Base-by-base conservation (phyloP, 2,888 invertebrate genomes). In the Acleris cristana region DNA sequence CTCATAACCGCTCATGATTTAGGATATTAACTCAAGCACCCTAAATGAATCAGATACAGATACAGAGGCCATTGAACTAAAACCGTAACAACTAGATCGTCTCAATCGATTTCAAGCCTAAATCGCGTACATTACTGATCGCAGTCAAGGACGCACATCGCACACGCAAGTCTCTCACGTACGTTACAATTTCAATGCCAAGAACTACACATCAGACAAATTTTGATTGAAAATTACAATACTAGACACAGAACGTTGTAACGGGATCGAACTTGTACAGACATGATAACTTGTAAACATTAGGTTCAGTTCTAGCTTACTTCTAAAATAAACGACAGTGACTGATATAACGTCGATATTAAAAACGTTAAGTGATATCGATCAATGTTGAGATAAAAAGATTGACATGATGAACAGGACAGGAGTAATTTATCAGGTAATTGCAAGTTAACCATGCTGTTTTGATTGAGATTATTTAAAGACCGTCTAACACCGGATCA, bases 131-230 rank as follows among this genome's bases (percentile, higher is more conserved):
- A 56, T 48, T 40, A 19, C 49, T 21, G 63, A 64, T 62, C 51
- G 52, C 55, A 34, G 61, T 66, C 61, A 66, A 66, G 66, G 61
- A 61, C 61, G 60, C 21, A 54, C 40, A 23, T 10, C 18, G 30
- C 49, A 51, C 56, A 52, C 66, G 61, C 61, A 56, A 61, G 48
- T 48, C 48, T 48, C 48, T 48, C 18, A 40, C 40, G 40, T 40
- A 40, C 40, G 3, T 40, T 40, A 40, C 40, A 3, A 40, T 40
- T 40, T 40, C 40, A 40, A 40, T 40, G 40, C 40, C 40, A 40
- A 40, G 40, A 40, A 14, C 40, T 40, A 12, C 0, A 40, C 14
- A 40, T 4, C 40, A 14, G 40, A 4, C 14, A 12, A 40, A 40
- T 12, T 3, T 40, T 3, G 14, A 5, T 40, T 40, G 40, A 40